phyloP scores from a whole-genome alignment of 2,888 invertebrate genomes.

The Sinohyriopsis cumingii region DNA sequence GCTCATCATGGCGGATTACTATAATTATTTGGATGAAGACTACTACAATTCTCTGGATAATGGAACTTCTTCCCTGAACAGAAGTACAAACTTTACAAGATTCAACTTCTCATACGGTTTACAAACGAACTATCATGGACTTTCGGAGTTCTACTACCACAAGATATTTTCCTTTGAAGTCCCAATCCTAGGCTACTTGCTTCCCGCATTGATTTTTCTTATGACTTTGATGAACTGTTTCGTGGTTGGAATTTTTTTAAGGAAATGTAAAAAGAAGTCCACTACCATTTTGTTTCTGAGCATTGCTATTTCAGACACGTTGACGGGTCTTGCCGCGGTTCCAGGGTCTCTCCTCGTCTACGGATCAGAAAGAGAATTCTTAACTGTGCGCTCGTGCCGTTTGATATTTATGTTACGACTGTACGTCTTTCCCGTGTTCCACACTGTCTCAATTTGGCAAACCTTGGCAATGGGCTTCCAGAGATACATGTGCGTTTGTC shows the following conservation, averaged over 20 bases:
- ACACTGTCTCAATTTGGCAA: conserved; percentile 50
- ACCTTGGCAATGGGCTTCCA: conserved; percentile 38
- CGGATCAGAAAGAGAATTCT: not conserved
- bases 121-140: not conserved
- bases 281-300: conserved; percentile 26
- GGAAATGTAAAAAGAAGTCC: conserved; percentile 15
- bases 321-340: conserved; percentile 19
- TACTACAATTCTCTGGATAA: no score
- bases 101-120: no score
- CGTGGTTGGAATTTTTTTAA: conserved; percentile 19
- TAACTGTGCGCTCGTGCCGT: conserved; percentile 14
- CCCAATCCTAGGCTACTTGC: conserved; percentile 14
- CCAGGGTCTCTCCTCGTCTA: conserved; percentile 30
- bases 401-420: conserved; percentile 21
- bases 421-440: conserved; percentile 30
- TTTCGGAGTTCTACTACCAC: conserved; percentile 6
- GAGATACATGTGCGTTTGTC: conserved; percentile 46
- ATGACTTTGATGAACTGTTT: conserved; percentile 22
- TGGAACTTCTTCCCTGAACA: no score
- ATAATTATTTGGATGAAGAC: no score
- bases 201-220: conserved; percentile 15
- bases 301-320: conserved; percentile 28
- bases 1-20: no score
- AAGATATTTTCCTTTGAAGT: conserved; percentile 22
- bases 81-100: no score